Conservation (phyloP, 2,113 vertebrate species). For the Cichladusa arquata region DNA sequence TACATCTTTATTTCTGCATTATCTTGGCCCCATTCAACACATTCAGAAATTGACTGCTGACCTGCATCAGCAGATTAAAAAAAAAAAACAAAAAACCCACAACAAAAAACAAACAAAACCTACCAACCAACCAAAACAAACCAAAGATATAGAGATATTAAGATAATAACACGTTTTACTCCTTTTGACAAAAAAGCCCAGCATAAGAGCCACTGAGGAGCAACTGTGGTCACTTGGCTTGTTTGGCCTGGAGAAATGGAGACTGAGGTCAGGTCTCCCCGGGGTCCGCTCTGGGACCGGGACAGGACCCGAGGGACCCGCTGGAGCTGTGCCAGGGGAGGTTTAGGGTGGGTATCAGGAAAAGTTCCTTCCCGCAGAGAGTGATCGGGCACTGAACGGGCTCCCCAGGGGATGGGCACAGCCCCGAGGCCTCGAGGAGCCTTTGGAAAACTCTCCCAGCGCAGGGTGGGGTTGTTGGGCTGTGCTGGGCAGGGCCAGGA, state of each 20-base stretch:
- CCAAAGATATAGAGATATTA: rapidly evolving
- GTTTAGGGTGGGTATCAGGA: rapidly evolving
- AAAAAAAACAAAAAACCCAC: too few relatives aligned
- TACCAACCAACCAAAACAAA: not conserved
- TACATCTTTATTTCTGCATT: not conserved
- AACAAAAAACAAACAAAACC: not conserved
- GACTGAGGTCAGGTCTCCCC: not conserved
- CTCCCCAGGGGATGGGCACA: rapidly evolving
- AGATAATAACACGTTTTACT: not conserved
- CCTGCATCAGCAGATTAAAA: too few relatives aligned
- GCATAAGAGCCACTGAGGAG: not conserved
- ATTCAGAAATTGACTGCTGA: not conserved
- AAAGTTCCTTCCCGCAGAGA: not conserved
- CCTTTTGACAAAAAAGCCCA: not conserved
- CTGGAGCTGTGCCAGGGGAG: not conserved
- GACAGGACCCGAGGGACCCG: too few relatives aligned
- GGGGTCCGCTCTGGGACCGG: not conserved
- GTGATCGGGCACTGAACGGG: too few relatives aligned
- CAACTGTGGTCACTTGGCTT: not conserved
- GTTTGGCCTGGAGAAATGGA: not conserved
- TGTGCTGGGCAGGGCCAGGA: not conserved
- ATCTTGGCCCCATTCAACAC: not conserved
- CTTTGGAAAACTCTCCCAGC: rapidly evolving
- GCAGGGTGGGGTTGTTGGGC: rapidly evolving
- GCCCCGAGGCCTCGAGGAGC: not conserved